A percentile compares a stretch with the other conserved stretches of the same genome.
Conservation (phyloP, 2,113 vertebrate species). For the Hepsetus odoe region DNA sequence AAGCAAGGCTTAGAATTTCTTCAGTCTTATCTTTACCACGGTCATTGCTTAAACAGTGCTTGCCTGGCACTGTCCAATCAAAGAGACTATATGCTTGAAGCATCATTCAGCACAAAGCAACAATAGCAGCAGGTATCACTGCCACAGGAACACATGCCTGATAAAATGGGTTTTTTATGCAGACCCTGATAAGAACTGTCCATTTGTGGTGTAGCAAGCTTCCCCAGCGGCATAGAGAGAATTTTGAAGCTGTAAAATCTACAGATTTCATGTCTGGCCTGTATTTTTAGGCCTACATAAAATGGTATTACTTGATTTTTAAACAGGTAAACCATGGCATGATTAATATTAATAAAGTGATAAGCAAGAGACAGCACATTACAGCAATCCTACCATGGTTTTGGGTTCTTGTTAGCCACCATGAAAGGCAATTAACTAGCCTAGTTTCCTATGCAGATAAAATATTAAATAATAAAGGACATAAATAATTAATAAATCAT, state of each 20-base stretch:
- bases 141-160: neutral
- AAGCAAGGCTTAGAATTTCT: slow-evolving; percentile 10
- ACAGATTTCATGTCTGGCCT: neutral
- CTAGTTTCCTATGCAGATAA: too few relatives aligned
- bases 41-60: slow-evolving; percentile 17
- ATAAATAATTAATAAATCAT: too few relatives aligned
- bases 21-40: slow-evolving; percentile 25
- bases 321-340: too few relatives aligned
- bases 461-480: too few relatives aligned
- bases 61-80: slow-evolving; percentile 16
- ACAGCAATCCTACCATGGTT: too few relatives aligned
- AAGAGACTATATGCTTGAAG: neutral
- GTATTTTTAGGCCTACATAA: neutral
- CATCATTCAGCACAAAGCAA: neutral
- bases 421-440: too few relatives aligned
- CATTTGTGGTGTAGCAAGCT: neutral
- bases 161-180: neutral
- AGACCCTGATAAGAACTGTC: neutral
- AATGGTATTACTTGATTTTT: too few relatives aligned
- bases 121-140: slow-evolving; percentile 36
- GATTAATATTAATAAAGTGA: too few relatives aligned
- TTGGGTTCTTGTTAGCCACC: too few relatives aligned
- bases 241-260: neutral
- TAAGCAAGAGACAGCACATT: too few relatives aligned
- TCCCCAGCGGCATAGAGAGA: neutral